Base-by-base conservation (phyloP, 1,140 invertebrate genomes). In the Bombus huntii region DNA sequence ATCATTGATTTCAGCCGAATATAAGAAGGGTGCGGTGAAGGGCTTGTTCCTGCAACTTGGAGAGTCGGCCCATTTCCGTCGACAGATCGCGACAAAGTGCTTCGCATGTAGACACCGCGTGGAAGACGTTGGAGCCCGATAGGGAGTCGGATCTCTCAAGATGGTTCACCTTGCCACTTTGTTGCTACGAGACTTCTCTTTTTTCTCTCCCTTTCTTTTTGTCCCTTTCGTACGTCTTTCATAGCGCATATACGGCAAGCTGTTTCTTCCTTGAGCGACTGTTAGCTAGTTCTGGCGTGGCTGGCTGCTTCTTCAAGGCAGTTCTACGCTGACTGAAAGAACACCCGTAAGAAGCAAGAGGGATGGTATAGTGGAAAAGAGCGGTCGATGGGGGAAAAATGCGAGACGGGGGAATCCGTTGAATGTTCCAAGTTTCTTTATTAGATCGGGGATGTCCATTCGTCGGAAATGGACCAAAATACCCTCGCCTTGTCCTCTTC, bases 391-490 rank as follows among this genome's bases (percentile, higher is more conserved):
- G 44, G 15, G 72, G 89, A 78, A 66, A 90, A 86, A 88, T 82
- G 83, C 80, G 78, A 81, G 81, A 70, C 70, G 42, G 74, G 79
- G 80, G 79, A 81, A 68, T 59, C 37, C 59, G 59, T 70, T 73
- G 81, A 80, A 87, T 70, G 89, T 87, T 82, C 83, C 88, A 93
- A 93, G 91, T 93, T 93, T 92, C 90, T 92, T 93, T 92, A 93
- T 93, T 93, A 93, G 91, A 92, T 93, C 91, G 81, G 73, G 76
- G 85, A 87, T 88, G 90, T 92, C 88, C 88, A 91, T 93, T 91
- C 87, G 89, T 81, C 87, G 88, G 80, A 89, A 90, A 90, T 91
- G 91, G 90, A 76, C 82, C 86, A 81, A 87, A 88, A 91, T 77
- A 87, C 37, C 70, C 76, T 81, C 18, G 57, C 42, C 18, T 31